Conservation (phyloP, 2,113 vertebrate genomes). For the Hemicordylus capensis region DNA sequence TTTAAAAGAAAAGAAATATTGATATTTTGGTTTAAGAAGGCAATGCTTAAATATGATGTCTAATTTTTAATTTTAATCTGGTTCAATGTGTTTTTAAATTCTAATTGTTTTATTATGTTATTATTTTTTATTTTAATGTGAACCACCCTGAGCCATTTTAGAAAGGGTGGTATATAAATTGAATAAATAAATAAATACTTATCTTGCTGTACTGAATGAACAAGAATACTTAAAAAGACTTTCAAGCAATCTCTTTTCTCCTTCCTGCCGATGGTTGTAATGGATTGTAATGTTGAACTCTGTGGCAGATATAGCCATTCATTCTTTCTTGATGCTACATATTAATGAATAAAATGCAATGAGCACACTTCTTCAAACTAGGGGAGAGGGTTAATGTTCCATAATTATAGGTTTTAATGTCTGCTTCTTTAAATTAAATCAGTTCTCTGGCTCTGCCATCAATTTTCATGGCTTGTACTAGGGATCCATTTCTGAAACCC, state of each 20-base stretch:
- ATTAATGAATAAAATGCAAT: no score
- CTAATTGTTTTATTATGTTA: no score
- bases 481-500: conserved; percentile 74
- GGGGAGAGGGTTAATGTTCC: no score
- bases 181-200: no score
- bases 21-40: conserved; percentile 55
- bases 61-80: no score
- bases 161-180: no score
- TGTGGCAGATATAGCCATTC: conserved; percentile 71
- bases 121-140: no score
- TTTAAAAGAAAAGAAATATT: conserved; percentile 57
- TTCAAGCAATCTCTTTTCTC: neutral
- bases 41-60: no score
- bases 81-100: no score
- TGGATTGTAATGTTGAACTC: conserved; percentile 59
- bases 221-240: conserved; percentile 25
- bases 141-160: no score
- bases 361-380: no score
- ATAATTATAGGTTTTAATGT: no score
- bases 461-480: conserved; percentile 23
- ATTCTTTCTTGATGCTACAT: conserved; percentile 76
- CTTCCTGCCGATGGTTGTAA: neutral
- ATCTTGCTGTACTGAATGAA: conserved; percentile 48
- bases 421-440: conserved; percentile 57
- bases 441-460: conserved; percentile 49